Base-by-base conservation (phyloP, 2,797 vertebrate species). In the Carapus acus region DNA sequence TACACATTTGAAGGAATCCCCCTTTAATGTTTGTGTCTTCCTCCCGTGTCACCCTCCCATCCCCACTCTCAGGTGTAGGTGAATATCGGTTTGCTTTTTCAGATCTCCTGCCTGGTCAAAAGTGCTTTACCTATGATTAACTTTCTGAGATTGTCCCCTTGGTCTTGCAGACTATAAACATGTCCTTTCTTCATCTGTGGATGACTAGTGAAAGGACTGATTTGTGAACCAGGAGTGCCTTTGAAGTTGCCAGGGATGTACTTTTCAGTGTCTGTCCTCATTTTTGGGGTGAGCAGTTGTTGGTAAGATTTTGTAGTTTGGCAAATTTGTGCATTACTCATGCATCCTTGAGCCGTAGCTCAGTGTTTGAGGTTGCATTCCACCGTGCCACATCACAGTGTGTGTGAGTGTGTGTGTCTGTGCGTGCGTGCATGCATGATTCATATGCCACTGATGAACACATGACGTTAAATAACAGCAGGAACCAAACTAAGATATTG, bases 291-390 rank as follows among this genome's bases (percentile, higher is more conserved):
- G 45, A 54, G 58, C 17, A 46, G 17, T 55, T 52, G 56, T 76
- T 62, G 69, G 71, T 66, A 43, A 54, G 76, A 65, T 63, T 75
- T 61, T 76, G 79, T 79, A 77, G 75, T 76, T 58, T 71, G 78
- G 77, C 80, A 82, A 78, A 82, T 78, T 81, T 71, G 57, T 61
- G 63, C 69, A 78, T 86, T 82, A 85, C 78, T 84, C 81, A 85
- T 84, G 69, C 74, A 58, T 82, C 81, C 80, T 62, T 54, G 54
- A 77, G 78, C 78, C 49, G 34, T 67, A 64, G 58, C 71, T 77
- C 24, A 44, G 69, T 74, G 68, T 78, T 61, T 64, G 65, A 73
- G 72, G 76, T 72, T 55, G 67, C 58, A 16, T 50, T 78, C 49
- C 57, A 38, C 63, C 72, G 53, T 71, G 71, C 73, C 76, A 78